Conservation (phyloP, 2,113 vertebrate species). For the Lagopus muta region DNA sequence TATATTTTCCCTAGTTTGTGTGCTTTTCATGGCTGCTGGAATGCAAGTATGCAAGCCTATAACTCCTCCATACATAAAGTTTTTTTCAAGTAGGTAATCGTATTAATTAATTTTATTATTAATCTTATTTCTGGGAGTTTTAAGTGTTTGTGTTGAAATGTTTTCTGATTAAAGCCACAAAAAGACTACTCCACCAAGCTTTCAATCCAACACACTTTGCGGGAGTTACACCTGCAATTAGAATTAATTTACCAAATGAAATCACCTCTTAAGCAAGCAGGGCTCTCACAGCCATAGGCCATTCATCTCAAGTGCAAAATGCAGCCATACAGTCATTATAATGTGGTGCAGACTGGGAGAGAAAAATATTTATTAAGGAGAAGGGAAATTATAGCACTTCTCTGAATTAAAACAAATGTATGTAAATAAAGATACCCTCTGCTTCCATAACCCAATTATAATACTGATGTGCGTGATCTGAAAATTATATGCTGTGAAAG, state of each 20-base stretch:
- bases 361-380: not conserved
- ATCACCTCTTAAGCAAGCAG: not conserved
- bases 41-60: not conserved
- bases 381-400: conserved; percentile 11
- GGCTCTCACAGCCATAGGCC: not conserved
- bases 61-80: not conserved
- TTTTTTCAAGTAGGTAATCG: not conserved
- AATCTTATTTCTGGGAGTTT: not conserved
- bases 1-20: not conserved
- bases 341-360: not conserved
- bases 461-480: not conserved
- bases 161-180: not conserved
- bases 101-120: no score
- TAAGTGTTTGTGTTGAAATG: not conserved
- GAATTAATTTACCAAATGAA: not conserved
- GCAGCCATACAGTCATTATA: not conserved
- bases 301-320: not conserved
- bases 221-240: not conserved
- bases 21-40: conserved; percentile 42
- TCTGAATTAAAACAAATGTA: not conserved
- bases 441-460: conserved; percentile 8
- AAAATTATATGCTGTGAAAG: conserved; percentile 45
- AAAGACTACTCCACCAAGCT: not conserved
- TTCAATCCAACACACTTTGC: not conserved
- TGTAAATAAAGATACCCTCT: conserved; percentile 48